These are phyloP conservation scores for Parnassius apollo DNA, from an alignment of 2,888 invertebrate genomes.

Conservation along the genomic window DNA sequence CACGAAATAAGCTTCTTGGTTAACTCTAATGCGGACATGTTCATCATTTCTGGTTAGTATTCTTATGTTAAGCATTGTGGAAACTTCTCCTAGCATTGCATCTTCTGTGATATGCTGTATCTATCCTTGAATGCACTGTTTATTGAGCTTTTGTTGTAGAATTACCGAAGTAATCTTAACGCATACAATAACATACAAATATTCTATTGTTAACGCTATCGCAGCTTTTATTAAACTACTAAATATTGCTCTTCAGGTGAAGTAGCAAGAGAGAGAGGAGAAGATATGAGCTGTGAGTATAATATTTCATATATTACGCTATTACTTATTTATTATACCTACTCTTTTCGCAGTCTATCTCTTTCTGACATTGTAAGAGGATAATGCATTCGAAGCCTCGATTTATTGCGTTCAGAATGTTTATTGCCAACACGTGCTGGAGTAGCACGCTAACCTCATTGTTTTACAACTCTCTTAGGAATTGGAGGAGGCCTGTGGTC, in stretches of 20 bases:
- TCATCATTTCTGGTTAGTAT: slow-evolving; percentile 74
- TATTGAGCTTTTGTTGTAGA: slow-evolving; percentile 69
- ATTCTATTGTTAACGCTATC: slow-evolving; percentile 5
- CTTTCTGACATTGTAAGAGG: background rate
- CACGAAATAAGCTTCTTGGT: slow-evolving; percentile 78
- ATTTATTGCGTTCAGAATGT: no score
- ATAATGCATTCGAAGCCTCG: no score
- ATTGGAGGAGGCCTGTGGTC: background rate
- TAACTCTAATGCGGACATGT: slow-evolving; percentile 77
- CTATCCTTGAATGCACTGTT: slow-evolving; percentile 54
- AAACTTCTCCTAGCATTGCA: slow-evolving; percentile 53
- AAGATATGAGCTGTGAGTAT: slow-evolving; percentile 89
- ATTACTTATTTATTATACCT: slow-evolving; percentile 1
- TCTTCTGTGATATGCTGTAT: slow-evolving; percentile 33
- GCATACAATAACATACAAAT: slow-evolving; percentile 11
- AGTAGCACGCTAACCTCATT: no score
- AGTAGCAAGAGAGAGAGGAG: slow-evolving; percentile 87
- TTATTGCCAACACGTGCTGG: no score
- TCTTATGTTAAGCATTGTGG: slow-evolving; percentile 66
- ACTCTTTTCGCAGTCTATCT: background rate
- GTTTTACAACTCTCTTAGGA: no score
- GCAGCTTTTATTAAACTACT: slow-evolving; percentile 17
- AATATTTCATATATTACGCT: background rate
- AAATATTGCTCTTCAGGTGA: slow-evolving; percentile 83
- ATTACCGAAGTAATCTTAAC: slow-evolving; percentile 36